Percentiles rank a stretch among this genome's conserved stretches.
Conservation (phyloP, 2,113 vertebrate species). For the Chunga burmeisteri region DNA sequence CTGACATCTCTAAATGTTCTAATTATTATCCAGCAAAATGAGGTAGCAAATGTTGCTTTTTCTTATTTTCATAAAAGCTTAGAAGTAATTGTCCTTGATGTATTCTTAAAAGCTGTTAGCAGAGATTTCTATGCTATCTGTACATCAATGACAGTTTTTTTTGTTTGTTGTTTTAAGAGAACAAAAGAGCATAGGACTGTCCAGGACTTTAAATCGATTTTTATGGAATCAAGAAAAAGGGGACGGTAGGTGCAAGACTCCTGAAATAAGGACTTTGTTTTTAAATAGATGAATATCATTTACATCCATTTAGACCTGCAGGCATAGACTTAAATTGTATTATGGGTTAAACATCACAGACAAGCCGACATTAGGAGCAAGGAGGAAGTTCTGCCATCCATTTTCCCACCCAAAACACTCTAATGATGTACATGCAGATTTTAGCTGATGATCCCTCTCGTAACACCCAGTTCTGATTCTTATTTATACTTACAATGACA, state of each 20-base stretch:
- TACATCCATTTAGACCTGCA: background rate
- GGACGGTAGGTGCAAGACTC: background rate
- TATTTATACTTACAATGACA: background rate
- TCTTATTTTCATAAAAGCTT: background rate
- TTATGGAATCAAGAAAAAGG: background rate
- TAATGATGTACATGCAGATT: background rate
- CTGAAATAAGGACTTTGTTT: background rate
- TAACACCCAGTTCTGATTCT: background rate
- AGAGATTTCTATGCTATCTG: conserved; percentile 1
- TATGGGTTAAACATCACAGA: background rate
- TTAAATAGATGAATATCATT: background rate
- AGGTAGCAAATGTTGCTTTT: background rate
- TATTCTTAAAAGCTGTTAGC: background rate
- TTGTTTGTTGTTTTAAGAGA: background rate
- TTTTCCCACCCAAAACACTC: background rate
- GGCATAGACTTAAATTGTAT: background rate
- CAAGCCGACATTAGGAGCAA: background rate
- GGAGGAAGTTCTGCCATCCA: background rate
- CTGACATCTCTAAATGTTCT: background rate
- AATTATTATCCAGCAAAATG: conserved; percentile 10
- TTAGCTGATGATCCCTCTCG: background rate
- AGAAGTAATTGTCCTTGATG: conserved; percentile 30
- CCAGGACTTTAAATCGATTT: background rate
- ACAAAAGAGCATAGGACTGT: background rate
- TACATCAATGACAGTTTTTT: background rate